phyloP scores from a whole-genome alignment of 2,113 vertebrate species.

The Herpetotheres cachinnans region DNA sequence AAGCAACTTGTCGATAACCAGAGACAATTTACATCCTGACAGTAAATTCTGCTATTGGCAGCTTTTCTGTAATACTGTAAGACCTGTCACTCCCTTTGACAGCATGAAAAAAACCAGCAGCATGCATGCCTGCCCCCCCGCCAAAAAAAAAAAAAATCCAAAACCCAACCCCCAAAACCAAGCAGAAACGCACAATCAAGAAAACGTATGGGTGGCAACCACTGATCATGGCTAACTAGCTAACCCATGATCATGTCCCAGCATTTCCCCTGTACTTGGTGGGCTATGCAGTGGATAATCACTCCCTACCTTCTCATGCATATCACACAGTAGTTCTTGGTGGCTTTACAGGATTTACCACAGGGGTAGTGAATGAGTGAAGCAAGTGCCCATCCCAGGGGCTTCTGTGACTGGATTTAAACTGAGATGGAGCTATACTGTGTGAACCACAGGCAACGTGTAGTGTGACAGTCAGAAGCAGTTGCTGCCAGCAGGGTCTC shows the following conservation, averaged over 20 bases:
- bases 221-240: neutral
- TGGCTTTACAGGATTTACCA: neutral
- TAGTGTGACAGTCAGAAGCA: neutral
- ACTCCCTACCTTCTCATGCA: neutral
- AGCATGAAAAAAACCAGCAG: neutral
- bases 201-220: neutral
- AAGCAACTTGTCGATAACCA: neutral
- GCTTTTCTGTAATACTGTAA: neutral
- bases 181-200: neutral
- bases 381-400: neutral
- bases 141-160: too few species aligned
- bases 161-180: neutral
- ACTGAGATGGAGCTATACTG: neutral
- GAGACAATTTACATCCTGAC: neutral
- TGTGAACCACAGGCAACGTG: neutral
- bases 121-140: rapidly evolving
- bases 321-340: neutral
- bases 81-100: neutral
- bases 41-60: neutral
- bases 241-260: neutral
- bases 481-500: neutral
- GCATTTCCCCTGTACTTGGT: neutral
- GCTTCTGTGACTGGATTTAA: neutral
- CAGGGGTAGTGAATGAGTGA: neutral
- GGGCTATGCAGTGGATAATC: neutral